phyloP scores from a whole-genome alignment of 1,140 invertebrate genomes.

The Drosophila nebulosa region DNA sequence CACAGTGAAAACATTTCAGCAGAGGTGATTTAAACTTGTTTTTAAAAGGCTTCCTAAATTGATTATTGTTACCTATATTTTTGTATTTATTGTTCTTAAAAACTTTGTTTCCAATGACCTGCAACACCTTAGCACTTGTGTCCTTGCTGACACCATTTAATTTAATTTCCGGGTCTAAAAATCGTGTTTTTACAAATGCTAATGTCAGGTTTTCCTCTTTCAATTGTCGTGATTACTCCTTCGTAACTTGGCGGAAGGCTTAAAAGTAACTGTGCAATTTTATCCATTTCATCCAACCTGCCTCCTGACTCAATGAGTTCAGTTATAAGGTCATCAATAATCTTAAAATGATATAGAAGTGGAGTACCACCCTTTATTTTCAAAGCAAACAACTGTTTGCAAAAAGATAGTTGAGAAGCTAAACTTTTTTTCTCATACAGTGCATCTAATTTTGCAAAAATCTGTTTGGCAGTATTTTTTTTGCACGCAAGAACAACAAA shows the following conservation, averaged over 20 bases:
- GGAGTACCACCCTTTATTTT: too few species aligned
- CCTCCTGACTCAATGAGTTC: too few species aligned
- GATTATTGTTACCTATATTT: not conserved
- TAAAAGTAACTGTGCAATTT: conserved; percentile 57
- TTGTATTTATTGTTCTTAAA: not conserved
- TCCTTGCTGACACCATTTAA: conserved; percentile 49
- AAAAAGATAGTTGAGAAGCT: not conserved
- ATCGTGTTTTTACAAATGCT: conserved; percentile 75
- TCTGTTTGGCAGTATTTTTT: too few species aligned
- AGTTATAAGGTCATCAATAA: not conserved
- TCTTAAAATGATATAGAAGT: too few species aligned
- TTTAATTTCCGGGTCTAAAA: conserved; percentile 80
- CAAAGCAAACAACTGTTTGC: too few species aligned
- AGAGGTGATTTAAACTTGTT: too few species aligned
- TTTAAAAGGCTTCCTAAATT: too few species aligned
- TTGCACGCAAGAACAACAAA: too few species aligned
- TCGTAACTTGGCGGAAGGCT: conserved; percentile 74
- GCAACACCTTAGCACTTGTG: conserved; percentile 55
- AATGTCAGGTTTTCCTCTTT: conserved; percentile 75
- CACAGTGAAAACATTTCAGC: too few species aligned
- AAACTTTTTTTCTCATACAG: not conserved
- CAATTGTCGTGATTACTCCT: conserved; percentile 77
- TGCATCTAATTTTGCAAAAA: not conserved
- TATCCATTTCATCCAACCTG: too few species aligned
- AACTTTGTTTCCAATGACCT: not conserved